phyloP scores from a whole-genome alignment of 2,113 vertebrate genomes.

The Equus przewalskii region DNA sequence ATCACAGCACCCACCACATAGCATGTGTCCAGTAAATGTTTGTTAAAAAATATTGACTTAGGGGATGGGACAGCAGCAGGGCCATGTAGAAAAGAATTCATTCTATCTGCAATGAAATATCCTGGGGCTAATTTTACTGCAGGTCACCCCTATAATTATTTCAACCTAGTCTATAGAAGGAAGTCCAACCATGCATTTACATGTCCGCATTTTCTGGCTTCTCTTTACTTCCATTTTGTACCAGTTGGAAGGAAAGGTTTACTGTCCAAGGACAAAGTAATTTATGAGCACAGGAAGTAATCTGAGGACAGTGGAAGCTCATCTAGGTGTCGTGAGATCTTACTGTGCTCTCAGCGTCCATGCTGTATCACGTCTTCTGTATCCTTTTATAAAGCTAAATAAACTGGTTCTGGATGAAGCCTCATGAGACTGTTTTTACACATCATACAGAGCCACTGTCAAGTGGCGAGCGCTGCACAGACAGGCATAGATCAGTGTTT shows the following conservation, averaged over 20 bases:
- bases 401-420: background rate
- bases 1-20: background rate
- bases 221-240: background rate
- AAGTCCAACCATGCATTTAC: background rate
- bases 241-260: background rate
- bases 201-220: background rate
- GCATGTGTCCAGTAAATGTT: background rate
- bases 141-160: background rate
- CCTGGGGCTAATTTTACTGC: background rate
- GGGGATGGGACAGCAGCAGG: too few relatives aligned
- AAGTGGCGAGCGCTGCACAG: background rate
- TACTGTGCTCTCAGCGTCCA: background rate
- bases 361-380: too few relatives aligned
- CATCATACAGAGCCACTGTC: background rate
- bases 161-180: background rate
- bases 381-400: background rate
- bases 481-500: background rate
- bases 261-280: background rate
- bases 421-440: background rate
- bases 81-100: background rate
- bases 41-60: background rate
- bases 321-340: background rate
- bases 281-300: background rate
- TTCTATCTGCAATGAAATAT: background rate
- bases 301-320: background rate